Base-by-base conservation (phyloP, 2,797 vertebrate species). In the Dallia pectoralis region DNA sequence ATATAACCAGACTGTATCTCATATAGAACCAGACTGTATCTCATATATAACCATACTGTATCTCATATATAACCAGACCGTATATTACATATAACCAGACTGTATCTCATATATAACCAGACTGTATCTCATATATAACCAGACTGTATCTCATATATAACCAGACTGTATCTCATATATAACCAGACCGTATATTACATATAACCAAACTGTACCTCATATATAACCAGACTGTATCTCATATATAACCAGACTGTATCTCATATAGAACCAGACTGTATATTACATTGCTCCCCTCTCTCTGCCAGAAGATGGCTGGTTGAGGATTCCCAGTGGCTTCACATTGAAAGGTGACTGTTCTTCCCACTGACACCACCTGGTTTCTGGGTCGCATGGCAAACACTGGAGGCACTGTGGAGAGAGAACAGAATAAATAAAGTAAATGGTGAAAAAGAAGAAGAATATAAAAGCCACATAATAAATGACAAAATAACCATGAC, bases 241-340 rank as follows among this genome's bases (percentile, higher is more conserved):
- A 27, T 19, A 12, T 11, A 14, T 25, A 12, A 27, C 22, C 4
- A 59, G 22, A 59, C 9, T 14, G 53, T n/a, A n/a, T n/a, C n/a
- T n/a, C n/a, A n/a, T n/a, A n/a, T n/a, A n/a, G n/a, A n/a, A n/a
- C n/a, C n/a, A n/a, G 22, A 59, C 11, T 11, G 53, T 59, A 25
- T 59, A 82, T 90, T 95, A 98, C 97, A 95, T 97, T 95, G 67
- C 96, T 98, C 76, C 97, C 97, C 79, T 98, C 97, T 88, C 94
- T 93, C 87, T 97, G 88, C 97, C 97, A 98, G 91, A 98, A 98
- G 87, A 98, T 97, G 77, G 97, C 97, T 19, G 97, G 97, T 82
- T 96, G 97, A 12, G 97, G 97, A 80, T 96, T 98, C 68, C 97
- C 97, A 0, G 95, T 95, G 70, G 96, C 96, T 86, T 97, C 95